Percentiles rank a stretch among this genome's conserved stretches.
Evolutionary conservation across 1,140 invertebrate species (phyloP).

Genomic region (Lepidotrigona ventralis): DNA sequence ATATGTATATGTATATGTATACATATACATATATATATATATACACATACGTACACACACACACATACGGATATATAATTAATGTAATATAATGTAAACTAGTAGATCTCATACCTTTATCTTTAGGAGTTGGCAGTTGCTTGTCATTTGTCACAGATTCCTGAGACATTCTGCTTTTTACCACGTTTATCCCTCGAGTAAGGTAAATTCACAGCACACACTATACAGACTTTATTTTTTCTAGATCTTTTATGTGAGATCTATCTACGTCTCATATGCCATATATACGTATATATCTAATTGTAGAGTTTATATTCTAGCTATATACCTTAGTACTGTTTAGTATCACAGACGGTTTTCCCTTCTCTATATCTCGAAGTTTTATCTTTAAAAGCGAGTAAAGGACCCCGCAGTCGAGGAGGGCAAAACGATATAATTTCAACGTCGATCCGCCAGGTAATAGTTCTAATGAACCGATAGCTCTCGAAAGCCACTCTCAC

Average conservation of each 20-base stretch:
- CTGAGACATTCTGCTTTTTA: slow-evolving; percentile 67
- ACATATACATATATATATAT: neutral
- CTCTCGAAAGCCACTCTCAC: slow-evolving; percentile 39
- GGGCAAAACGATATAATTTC: slow-evolving; percentile 17
- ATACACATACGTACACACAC: neutral
- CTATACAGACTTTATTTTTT: slow-evolving; percentile 50
- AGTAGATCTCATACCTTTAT: slow-evolving; percentile 32
- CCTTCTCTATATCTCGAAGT: slow-evolving; percentile 52
- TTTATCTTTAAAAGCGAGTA: slow-evolving; percentile 51
- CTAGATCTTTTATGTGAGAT: slow-evolving; percentile 51
- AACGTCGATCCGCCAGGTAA: slow-evolving; percentile 27
- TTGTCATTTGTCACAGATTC: slow-evolving; percentile 74
- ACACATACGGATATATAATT: neutral
- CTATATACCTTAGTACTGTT: slow-evolving; percentile 73
- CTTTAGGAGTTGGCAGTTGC: slow-evolving; percentile 62
- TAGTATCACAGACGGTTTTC: slow-evolving; percentile 78
- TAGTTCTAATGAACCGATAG: slow-evolving; percentile 47
- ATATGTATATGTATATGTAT: neutral
- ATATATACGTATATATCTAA: slow-evolving; percentile 50
- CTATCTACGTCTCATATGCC: slow-evolving; percentile 52
- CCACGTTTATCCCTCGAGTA: slow-evolving; percentile 40
- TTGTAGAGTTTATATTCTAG: slow-evolving; percentile 58
- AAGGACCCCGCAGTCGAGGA: slow-evolving; percentile 20
- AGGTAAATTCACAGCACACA: slow-evolving; percentile 46
- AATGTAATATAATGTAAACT: slow-evolving; percentile 1